Conservation (phyloP, 2,113 vertebrate genomes). For the Limnothrissa miodon region DNA sequence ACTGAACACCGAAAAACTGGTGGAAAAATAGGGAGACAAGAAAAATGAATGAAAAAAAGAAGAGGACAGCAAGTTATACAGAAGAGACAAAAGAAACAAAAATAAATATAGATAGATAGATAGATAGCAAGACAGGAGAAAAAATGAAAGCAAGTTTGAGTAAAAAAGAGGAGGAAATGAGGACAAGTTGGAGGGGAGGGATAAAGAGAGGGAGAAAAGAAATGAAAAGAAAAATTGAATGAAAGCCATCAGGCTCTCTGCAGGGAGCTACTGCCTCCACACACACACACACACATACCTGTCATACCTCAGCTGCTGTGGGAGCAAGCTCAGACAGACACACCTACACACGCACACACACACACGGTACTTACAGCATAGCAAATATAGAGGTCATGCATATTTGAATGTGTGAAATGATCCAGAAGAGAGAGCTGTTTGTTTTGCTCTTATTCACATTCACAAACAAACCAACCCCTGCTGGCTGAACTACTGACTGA, state of each 20-base stretch:
- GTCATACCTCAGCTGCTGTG: slow-evolving; percentile 26
- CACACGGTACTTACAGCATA: neutral
- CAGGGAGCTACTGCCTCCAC: neutral
- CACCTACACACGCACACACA: slow-evolving; percentile 23
- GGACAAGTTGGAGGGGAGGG: neutral
- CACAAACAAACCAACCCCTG: too few species aligned
- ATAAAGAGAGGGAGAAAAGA: neutral
- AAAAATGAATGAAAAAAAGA: neutral
- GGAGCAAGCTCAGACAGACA: slow-evolving; percentile 21
- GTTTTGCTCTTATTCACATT: neutral
- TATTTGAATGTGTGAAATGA: neutral
- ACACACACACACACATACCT: slow-evolving; percentile 25
- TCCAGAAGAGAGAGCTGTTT: neutral
- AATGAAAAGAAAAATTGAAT: neutral
- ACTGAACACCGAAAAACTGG: neutral
- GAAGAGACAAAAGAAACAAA: slow-evolving; percentile 13
- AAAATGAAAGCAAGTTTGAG: neutral
- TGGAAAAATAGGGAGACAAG: neutral
- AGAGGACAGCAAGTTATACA: neutral
- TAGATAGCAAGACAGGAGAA: neutral
- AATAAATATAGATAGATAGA: neutral
- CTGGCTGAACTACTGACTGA: too few species aligned
- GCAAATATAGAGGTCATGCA: neutral
- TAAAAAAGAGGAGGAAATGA: neutral
- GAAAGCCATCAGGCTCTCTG: slow-evolving; percentile 9